Evolutionary conservation across 2,888 invertebrate genomes (phyloP).

Genomic region (Dusona sp.): DNA sequence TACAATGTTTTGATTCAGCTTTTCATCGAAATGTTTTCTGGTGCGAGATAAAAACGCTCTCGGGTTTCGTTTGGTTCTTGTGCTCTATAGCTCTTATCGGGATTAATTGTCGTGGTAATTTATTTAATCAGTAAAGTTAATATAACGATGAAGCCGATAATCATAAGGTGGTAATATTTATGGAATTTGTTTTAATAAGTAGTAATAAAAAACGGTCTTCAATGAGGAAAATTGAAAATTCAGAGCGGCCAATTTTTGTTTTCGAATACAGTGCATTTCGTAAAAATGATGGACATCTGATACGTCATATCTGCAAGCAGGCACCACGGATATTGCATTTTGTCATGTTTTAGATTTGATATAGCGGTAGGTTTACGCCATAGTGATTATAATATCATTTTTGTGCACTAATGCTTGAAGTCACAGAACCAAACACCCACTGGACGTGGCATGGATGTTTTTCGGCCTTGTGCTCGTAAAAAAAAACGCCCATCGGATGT

Average conservation of each 20-base stretch:
- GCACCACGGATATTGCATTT: not conserved
- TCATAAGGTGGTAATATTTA: not conserved
- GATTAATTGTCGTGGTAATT: not conserved
- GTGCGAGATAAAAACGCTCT: not conserved
- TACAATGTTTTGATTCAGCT: not conserved
- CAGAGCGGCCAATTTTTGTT: not conserved
- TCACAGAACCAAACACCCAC: no score
- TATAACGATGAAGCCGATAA: not conserved
- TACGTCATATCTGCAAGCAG: not conserved
- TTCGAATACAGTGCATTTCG: not conserved
- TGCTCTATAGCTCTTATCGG: not conserved
- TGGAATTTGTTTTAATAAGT: not conserved
- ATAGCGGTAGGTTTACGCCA: not conserved
- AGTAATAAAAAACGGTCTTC: not conserved
- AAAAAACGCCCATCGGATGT: no score
- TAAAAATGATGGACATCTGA: not conserved
- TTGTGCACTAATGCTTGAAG: not conserved
- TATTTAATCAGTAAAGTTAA: not conserved
- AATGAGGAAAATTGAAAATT: not conserved
- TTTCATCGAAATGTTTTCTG: not conserved
- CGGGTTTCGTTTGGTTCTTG: not conserved
- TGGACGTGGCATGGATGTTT: no score
- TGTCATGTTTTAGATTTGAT: not conserved
- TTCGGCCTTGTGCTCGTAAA: no score
- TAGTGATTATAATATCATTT: not conserved